A percentile compares a stretch with the other conserved stretches of the same genome.
Evolutionary conservation across 35 echinoderm and acorn worm species (phyloP).

Genomic region (Diadema setosum): DNA sequence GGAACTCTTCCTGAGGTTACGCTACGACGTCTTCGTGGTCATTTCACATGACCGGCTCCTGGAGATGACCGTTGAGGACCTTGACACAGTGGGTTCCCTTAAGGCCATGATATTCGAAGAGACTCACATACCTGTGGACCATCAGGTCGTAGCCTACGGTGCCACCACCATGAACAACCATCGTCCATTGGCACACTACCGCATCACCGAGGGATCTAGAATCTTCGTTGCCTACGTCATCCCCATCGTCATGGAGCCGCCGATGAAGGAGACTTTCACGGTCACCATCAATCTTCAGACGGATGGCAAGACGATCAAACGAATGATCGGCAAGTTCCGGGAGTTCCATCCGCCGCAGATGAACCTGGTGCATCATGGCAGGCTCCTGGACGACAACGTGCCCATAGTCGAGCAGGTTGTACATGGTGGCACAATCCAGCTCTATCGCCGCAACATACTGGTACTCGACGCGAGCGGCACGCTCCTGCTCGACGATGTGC

Average conservation of each 20-base stretch:
- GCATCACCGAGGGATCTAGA: conserved; percentile 7
- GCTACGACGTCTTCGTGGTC: conserved; percentile 7
- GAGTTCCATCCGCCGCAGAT: neutral
- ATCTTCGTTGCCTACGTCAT: neutral
- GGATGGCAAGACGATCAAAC: neutral
- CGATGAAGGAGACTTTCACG: neutral
- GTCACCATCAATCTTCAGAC: conserved; percentile 10
- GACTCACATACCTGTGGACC: neutral
- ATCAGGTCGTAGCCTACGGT: conserved; percentile 1
- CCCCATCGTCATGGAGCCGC: neutral
- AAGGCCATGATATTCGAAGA: conserved; percentile 9
- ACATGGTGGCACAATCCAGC: neutral
- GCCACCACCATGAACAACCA: neutral
- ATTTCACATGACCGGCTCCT: conserved; percentile 1
- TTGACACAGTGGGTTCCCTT: conserved; percentile 2
- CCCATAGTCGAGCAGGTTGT: neutral
- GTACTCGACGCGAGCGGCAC: neutral
- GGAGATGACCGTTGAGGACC: conserved; percentile 21
- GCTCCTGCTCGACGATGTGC: conserved; percentile 11
- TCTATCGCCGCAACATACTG: conserved; percentile 6
- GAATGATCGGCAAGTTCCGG: neutral
- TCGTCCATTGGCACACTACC: conserved; percentile 3
- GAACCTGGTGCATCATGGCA: neutral
- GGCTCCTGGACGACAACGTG: neutral
- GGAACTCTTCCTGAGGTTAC: conserved; percentile 22